Conservation (phyloP, 2,888 invertebrate genomes). For the Epsilonema sp. region DNA sequence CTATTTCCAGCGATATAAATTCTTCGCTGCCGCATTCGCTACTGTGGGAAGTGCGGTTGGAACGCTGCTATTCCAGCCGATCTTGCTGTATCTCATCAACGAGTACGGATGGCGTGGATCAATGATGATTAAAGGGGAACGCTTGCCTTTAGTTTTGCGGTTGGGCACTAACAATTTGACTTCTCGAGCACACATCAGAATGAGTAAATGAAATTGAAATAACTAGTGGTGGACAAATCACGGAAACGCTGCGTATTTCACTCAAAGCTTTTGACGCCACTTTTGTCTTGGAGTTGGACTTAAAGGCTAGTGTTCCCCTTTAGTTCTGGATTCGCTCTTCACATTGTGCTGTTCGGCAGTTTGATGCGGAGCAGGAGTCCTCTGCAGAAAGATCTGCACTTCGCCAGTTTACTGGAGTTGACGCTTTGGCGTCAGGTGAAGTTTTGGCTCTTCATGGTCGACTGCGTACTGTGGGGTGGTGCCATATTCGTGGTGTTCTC, state of each 20-base stretch:
- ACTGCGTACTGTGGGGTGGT: conserved; percentile 3
- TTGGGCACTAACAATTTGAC: not conserved
- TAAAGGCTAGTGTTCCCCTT: not conserved
- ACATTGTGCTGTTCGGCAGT: not conserved
- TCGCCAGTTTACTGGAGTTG: conserved; percentile 3
- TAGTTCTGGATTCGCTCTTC: not conserved
- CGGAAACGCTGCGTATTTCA: too few species aligned
- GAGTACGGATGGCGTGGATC: conserved; percentile 30
- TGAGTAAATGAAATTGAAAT: too few species aligned
- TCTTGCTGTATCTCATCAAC: conserved; percentile 25
- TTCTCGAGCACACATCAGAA: too few species aligned
- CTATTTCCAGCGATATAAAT: conserved; percentile 30
- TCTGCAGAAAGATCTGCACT: not conserved
- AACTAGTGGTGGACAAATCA: too few species aligned
- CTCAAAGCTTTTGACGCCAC: too few species aligned
- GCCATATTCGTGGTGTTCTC: conserved; percentile 8
- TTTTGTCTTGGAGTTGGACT: too few species aligned
- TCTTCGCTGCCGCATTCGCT: conserved; percentile 30
- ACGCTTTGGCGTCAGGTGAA: not conserved
- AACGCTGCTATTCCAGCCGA: conserved; percentile 26
- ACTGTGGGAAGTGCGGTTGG: conserved; percentile 32
- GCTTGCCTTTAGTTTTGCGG: too few species aligned
- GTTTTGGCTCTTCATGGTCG: conserved; percentile 1
- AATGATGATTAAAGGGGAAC: conserved; percentile 22
- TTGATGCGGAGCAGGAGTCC: not conserved